Evolutionary conservation across 2,888 invertebrate species (phyloP).

Genomic region (Asteroscopus sphinx): DNA sequence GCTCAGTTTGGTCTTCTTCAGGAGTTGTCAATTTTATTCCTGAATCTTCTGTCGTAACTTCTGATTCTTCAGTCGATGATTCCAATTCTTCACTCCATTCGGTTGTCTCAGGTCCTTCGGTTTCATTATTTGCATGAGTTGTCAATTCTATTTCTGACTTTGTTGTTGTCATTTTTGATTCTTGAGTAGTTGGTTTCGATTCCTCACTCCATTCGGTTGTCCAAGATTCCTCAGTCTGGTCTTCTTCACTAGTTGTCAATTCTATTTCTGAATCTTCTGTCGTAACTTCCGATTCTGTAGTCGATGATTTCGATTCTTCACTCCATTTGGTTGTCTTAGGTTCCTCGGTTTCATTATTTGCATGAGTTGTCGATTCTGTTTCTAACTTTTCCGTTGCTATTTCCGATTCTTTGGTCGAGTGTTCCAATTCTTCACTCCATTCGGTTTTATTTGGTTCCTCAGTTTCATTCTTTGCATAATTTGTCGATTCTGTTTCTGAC

Average conservation of each 20-base stretch:
- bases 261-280: not conserved
- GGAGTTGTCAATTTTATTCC: not conserved
- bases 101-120: too few relatives aligned
- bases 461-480: too few relatives aligned
- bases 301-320: not conserved
- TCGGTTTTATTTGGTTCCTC: too few relatives aligned
- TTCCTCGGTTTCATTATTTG: not conserved
- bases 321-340: not conserved
- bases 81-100: not conserved
- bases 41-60: not conserved
- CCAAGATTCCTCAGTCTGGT: not conserved
- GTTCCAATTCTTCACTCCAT: not conserved
- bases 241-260: not conserved
- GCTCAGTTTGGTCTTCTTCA: not conserved
- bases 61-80: not conserved
- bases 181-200: not conserved
- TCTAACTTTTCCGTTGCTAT: not conserved
- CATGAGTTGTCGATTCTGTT: not conserved
- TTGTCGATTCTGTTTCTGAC: not conserved
- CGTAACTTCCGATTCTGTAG: not conserved
- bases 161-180: not conserved
- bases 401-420: not conserved
- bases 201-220: not conserved
- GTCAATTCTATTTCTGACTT: not conserved
- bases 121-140: not conserved